Base-by-base conservation (phyloP, 2,888 invertebrate genomes). In the Agapostemon virescens region DNA sequence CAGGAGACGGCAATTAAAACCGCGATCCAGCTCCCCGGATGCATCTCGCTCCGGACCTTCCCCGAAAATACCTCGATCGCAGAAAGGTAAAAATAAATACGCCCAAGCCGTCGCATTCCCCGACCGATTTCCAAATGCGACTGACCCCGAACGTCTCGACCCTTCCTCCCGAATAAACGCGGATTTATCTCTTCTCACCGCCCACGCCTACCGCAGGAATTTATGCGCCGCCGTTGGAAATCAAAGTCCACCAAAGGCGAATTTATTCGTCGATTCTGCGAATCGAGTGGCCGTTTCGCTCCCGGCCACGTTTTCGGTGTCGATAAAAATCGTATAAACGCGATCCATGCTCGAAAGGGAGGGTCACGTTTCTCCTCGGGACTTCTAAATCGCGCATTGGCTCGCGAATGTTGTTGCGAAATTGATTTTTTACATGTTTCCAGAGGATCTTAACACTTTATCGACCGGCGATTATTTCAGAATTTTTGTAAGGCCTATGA, bases 101-200 rank as follows among this genome's bases (percentile, higher is more conserved):
- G 33, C 42, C 23, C 77, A 63, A 42, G 69, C 69, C n/a, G 9
- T 78, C 36, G 20, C 78, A 78, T 78, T 69, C 77, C 55, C 69
- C 78, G 69, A 69, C 77, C 64, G 78, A 78, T 79, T 78, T 78
- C 68, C 72, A 69, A 80, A 69, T 69, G 30, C 45, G 64, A 66
- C 55, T 69, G 79, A 64, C 79, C 72, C 79, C 55, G 64, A 80
- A 78, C 38, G 61, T 71, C 49, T 49, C 55, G 69, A 79, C 61
- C 79, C 61, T 26, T 30, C 26, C 42, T 30, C 67, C 42, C 15
- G 61, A 68, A 69, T 79, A 69, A 79, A 79, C 72, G 36, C 68
- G 26, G 68, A 79, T 79, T 72, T 79, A 69, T 72, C 72, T 68
- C 42, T 40, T 64, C 61, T 33, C 61, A 38, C 61, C 61, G 67